These are phyloP conservation scores for Laupala kohalensis DNA, from an alignment of 1,140 invertebrate genomes.

Conservation along the genomic window DNA sequence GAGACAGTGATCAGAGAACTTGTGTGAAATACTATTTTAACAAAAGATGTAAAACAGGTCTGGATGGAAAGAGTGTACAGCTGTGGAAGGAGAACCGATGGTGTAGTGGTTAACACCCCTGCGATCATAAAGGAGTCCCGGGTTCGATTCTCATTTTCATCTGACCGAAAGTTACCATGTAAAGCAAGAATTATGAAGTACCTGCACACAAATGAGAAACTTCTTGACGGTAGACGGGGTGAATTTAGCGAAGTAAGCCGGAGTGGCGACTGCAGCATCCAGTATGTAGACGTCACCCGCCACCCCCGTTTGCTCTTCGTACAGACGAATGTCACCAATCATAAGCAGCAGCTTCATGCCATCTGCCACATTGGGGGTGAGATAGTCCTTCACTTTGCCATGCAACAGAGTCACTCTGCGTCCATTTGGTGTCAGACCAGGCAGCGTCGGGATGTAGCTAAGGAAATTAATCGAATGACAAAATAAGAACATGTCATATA, in stretches of 20 bases:
- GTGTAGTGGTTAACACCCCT: no score
- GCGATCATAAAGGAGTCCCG: no score
- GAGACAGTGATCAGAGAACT: no score
- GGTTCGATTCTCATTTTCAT: no score
- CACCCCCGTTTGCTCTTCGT: constrained; percentile 53
- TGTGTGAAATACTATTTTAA: no score
- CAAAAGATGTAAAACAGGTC: no score
- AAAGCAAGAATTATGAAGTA: constrained; percentile 22
- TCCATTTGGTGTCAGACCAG: constrained; percentile 62
- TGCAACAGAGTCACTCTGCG: constrained; percentile 59
- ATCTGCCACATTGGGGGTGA: constrained; percentile 40
- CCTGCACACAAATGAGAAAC: constrained; percentile 66
- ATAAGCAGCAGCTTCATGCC: constrained; percentile 66
- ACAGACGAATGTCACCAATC: constrained; percentile 66
- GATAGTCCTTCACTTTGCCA: constrained; percentile 34
- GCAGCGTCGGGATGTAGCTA: constrained; percentile 62
- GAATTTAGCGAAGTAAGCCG: constrained; percentile 59
- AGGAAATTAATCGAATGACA: constrained; percentile 16
- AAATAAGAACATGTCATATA: no score
- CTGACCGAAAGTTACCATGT: no score
- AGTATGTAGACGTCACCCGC: constrained; percentile 69
- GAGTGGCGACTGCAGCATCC: constrained; percentile 58
- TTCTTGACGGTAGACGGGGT: constrained; percentile 63
- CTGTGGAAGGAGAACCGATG: no score
- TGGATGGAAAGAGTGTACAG: no score